These are phyloP conservation scores for Myodes glareolus DNA, from an alignment of 2,113 vertebrate genomes.

Conservation along the genomic window DNA sequence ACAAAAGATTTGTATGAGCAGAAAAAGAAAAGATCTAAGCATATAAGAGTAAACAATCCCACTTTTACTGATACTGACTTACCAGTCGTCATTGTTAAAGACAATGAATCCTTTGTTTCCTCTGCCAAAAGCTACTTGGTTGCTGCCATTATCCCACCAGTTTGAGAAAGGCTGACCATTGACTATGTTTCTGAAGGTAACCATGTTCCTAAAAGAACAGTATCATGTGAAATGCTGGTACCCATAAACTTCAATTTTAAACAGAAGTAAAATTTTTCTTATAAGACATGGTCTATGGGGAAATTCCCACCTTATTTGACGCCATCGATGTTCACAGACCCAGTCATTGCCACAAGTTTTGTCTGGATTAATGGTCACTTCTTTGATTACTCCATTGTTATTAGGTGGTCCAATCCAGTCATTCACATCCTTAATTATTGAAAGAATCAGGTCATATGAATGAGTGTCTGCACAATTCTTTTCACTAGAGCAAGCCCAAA, in stretches of 20 bases:
- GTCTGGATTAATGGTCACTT: no score
- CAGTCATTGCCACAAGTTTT: no score
- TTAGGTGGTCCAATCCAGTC: no score
- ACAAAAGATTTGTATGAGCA: not conserved
- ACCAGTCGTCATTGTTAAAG: constrained; percentile 85
- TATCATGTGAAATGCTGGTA: constrained; percentile 24
- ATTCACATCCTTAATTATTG: no score
- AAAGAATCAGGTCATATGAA: not conserved
- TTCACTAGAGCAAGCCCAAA: not conserved
- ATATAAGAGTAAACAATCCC: not conserved
- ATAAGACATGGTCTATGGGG: not conserved
- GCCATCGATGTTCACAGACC: constrained; percentile 95
- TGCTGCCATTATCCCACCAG: no score
- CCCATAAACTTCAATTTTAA: not conserved
- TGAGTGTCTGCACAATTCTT: not conserved
- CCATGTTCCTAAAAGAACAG: no score
- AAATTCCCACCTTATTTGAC: constrained; percentile 90
- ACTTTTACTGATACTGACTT: constrained; percentile 47
- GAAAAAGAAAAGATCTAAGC: not conserved
- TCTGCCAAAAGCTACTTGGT: no score
- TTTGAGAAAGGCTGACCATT: no score
- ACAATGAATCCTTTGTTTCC: no score
- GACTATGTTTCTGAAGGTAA: no score
- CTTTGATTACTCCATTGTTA: no score
- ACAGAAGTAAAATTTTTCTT: not conserved